Percentiles rank a stretch among this genome's conserved stretches.
Evolutionary conservation across 64 coral and sea anemone genomes (phyloP).

Genomic region (Pocillopora damicornis): DNA sequence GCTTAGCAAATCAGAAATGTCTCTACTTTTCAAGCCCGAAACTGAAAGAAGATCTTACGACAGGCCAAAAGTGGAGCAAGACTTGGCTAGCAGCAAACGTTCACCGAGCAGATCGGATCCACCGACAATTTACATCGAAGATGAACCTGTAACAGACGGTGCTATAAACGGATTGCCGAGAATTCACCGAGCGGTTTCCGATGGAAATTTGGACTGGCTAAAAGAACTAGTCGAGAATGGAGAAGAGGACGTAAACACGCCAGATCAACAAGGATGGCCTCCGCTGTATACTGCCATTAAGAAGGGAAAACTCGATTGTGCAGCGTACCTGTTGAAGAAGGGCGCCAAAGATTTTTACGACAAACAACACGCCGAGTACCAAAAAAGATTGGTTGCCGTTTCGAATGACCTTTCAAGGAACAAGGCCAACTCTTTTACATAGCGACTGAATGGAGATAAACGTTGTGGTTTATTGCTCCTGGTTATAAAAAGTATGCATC

Average conservation of each 20-base stretch:
- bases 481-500: too few species aligned
- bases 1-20: background rate
- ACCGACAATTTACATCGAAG: background rate
- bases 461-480: too few species aligned
- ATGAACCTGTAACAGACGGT: background rate
- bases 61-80: background rate
- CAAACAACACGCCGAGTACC: conserved; percentile 36
- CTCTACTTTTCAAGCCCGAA: background rate
- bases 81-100: background rate
- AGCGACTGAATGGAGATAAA: background rate
- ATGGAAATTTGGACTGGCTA: conserved; percentile 18
- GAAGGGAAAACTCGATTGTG: conserved; percentile 21
- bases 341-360: conserved; percentile 44
- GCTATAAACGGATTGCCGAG: background rate
- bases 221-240: conserved; percentile 41
- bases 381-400: background rate
- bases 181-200: conserved; percentile 32
- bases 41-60: background rate
- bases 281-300: conserved; percentile 44
- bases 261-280: conserved; percentile 41
- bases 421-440: background rate
- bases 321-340: conserved; percentile 29
- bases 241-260: conserved; percentile 25
- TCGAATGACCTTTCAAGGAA: background rate
- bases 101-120: background rate